Percentiles rank a stretch among this genome's conserved stretches.
Conservation (phyloP, 2,113 vertebrate genomes). For the Petroica traversi region DNA sequence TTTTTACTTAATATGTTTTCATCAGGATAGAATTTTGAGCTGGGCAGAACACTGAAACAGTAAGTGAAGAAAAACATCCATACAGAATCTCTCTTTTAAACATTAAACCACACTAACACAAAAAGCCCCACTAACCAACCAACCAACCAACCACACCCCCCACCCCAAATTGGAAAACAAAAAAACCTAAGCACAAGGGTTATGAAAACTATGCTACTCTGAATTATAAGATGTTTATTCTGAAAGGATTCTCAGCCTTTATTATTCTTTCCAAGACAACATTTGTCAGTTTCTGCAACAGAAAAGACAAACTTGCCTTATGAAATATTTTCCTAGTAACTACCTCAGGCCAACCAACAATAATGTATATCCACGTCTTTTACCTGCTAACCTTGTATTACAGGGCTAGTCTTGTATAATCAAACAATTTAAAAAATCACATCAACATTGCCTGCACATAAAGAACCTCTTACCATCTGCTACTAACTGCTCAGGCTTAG, state of each 20-base stretch:
- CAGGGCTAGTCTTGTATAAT: background rate
- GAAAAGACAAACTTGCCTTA: background rate
- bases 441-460: background rate
- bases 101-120: background rate
- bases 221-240: background rate
- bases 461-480: slow-evolving; percentile 8
- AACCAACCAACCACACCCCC: background rate
- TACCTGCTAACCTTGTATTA: background rate
- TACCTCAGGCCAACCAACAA: background rate
- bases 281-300: background rate
- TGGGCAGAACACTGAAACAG: background rate
- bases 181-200: background rate
- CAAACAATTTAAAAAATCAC: slow-evolving; percentile 39
- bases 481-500: background rate
- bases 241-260: background rate
- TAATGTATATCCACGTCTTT: background rate
- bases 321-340: background rate
- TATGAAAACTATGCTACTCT: background rate
- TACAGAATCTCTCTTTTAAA: background rate
- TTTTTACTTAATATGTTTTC: background rate
- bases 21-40: background rate
- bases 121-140: background rate
- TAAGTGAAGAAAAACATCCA: background rate
- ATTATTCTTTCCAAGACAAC: background rate
- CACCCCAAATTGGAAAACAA: too few species aligned